Base-by-base conservation (phyloP, 92 coral and sea anemone species). In the Palythoa grandiflora region DNA sequence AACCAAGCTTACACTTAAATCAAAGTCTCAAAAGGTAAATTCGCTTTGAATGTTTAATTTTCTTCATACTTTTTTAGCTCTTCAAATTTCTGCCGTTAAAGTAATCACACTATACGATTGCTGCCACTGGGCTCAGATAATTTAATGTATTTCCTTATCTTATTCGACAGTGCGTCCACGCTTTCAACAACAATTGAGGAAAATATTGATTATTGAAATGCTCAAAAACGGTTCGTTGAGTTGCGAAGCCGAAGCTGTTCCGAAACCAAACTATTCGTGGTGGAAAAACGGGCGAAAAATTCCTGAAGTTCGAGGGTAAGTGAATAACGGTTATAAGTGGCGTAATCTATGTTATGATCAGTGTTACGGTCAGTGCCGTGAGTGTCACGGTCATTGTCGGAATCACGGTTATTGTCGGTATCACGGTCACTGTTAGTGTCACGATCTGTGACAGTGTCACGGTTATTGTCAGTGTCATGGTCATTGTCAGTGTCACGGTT, bases 201-300 rank as follows among this genome's bases (percentile, higher is more conserved):
- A 73, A 13, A 15, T 8, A 14, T 1, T 39, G 78, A 73, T 9
- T 47, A 39, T 73, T 47, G 21, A 14, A 14, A 73, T 73, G 78
- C 14, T 40, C 78, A 17, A 8, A 9, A 5, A 17, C 11, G 35
- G 20, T 38, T 40, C 28, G 20, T 73, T 73, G 38, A 73, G 19
- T 0, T 73, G 55, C 28, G 55, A 39, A 6, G 78, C 78, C 21
- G n/a, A 17, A 11, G 78, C 21, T 38, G 78, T 73, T 73, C 78
- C 78, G 12, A 28, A 14, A 38, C 20, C 78, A 5, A 38, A 51
- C 1, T 73, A 73, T 40, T 73, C 78, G 19, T 73, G 78, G 78
- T 73, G 78, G 78, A 73, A 73, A 14, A 73, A 73, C 10, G 78
- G 78, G 13, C 9, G 40, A 14, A 55, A 73, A 11, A 12, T 73